Base-by-base conservation (phyloP, 1,140 invertebrate genomes). In the Zaprionus tsacasi region DNA sequence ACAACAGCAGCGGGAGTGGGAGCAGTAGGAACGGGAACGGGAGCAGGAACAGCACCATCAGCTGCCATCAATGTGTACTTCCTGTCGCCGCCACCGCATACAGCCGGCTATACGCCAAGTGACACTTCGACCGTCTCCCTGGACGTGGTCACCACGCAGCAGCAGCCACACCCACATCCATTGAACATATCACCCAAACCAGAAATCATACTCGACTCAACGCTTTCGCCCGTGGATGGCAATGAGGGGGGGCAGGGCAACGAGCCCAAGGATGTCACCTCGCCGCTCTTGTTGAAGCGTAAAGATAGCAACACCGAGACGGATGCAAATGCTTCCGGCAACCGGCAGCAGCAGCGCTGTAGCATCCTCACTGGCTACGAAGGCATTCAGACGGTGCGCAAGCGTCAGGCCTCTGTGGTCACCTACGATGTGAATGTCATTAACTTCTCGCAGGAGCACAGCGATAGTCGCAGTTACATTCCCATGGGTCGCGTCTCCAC, bases 371-470 rank as follows among this genome's bases (percentile, higher is more conserved):
- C 85, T 0, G 88, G 88, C 45, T 89, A 91, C 63, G 91, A 92
- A 55, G 88, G 85, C 48, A 82, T 81, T 40, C 91, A 91, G 64
- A 80, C 78, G 6, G 73, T 86, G 40, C 86, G 92, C 27, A 92
- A 92, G 68, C 85, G 92, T 56, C 90, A 92, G 55, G 91, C 92
- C 7, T 92, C 92, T 6, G 89, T 92, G 63, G 92, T 93, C 50
- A 93, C 92, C 61, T 93, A 93, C 71, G 92, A 92, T 57, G 92
- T 93, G 8, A 93, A 93, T 77, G 92, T 93, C 78, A 93, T 93
- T 48, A 92, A 93, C 72, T 92, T 92, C 67, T 85, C 92, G 60
- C 89, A 92, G 73, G 92, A 92, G 35, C 80, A 89, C 52, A 85
- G 87, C 61, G 91, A 91, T 67, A 88, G 87, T 89, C 92, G 76